A percentile compares a stretch with the other conserved stretches of the same genome.
These are phyloP conservation scores for Amiota communis DNA, from an alignment of 2,888 invertebrate genomes.

Conservation along the genomic window DNA sequence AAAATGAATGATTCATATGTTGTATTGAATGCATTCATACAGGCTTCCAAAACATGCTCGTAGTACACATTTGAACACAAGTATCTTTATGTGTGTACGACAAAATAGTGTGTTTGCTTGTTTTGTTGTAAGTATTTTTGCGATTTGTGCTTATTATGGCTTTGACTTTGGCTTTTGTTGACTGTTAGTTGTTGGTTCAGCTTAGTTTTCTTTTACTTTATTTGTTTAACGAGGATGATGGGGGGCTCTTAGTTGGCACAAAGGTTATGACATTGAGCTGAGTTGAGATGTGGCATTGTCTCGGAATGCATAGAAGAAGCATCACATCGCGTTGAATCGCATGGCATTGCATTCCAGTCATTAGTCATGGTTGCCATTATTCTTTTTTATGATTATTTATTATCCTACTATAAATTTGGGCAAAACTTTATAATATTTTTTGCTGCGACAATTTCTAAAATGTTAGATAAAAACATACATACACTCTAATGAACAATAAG, in stretches of 20 bases:
- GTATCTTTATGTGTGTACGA: background rate
- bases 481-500: too few relatives aligned
- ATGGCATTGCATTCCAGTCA: constrained; percentile 20
- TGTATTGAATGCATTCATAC: too few relatives aligned
- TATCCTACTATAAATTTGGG: background rate
- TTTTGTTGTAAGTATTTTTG: background rate
- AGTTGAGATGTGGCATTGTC: background rate
- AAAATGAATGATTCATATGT: too few relatives aligned
- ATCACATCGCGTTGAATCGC: too few relatives aligned
- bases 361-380: constrained; percentile 25
- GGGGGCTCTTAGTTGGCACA: constrained; percentile 11
- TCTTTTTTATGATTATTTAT: background rate
- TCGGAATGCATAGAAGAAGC: too few relatives aligned
- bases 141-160: background rate
- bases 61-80: background rate
- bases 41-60: too few relatives aligned
- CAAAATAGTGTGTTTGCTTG: background rate
- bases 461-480: too few relatives aligned
- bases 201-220: background rate
- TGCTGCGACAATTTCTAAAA: too few relatives aligned
- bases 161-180: background rate
- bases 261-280: constrained; percentile 29
- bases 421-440: background rate
- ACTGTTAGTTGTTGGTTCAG: background rate
- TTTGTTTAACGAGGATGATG: background rate